Evolutionary conservation across 2,797 vertebrate genomes (phyloP), one percentile per base, ranked within the genome.

Genomic region (Gymnothorax reevesii): DNA sequence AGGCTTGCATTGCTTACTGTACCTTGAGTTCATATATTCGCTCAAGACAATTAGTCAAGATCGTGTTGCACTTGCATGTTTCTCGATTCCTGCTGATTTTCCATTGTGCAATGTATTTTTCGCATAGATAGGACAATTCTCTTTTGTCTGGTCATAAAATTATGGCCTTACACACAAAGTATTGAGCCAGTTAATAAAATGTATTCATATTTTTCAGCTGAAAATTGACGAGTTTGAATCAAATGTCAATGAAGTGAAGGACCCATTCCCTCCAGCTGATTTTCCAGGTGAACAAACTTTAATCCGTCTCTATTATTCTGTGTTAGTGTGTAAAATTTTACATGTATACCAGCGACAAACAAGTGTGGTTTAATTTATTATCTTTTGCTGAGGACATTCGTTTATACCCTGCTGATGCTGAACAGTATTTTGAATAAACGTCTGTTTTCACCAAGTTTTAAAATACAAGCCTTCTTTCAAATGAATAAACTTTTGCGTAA

Each of bases 201-300:
- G 15, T 80, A 17, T 54, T 69, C 33, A 86, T 33, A 9, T 55
- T 88, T 85, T 86, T 54, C 94, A 99, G 99, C 95, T 99, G 62
- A 99, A 98, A 95, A 90, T 99, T 6, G 99, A 99, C 0, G 98
- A 99, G 89, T 99, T 99, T 95, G 98, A 99, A 93, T 99, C 98
- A 49, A 98, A 98, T 10, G 98, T 99, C 86, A 99, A 99, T 66
- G 98, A 99, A 93, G 97, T 99, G 87, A 99, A 99, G 92, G 99
- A 99, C 87, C 99, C 99, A 0, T 99, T 99, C 91, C 99, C 99
- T 64, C 98, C 98, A 7, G 97, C 97, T 5, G 99, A 99, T 90
- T 99, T 99, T 89, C 99, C 99, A 96, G 99, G 99, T 99, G 95
- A 83, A 83, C 55, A 13, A 69, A 71, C 64, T 1, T 71, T 52